A percentile compares a stretch with the other conserved stretches of the same genome.
Conservation (phyloP, 2,113 vertebrate species). For the Hemiprocne comata region DNA sequence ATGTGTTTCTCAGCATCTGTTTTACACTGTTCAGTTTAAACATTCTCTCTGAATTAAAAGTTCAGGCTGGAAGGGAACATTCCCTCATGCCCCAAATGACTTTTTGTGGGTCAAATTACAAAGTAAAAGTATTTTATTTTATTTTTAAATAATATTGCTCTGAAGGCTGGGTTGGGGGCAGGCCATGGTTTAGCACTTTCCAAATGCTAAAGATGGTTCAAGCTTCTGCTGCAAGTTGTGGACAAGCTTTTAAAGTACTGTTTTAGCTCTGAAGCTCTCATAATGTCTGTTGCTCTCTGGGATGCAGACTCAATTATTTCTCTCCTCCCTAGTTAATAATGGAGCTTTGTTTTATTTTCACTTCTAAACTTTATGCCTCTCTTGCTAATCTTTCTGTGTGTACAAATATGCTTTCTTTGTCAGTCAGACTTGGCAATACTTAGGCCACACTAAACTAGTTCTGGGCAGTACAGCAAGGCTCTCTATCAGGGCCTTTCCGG, state of each 20-base stretch:
- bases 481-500: slow-evolving; percentile 9
- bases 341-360: slow-evolving; percentile 57
- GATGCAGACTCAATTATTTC: slow-evolving; percentile 26
- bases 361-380: slow-evolving; percentile 47
- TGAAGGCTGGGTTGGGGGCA: neutral
- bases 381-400: slow-evolving; percentile 48
- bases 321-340: neutral
- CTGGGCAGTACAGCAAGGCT: slow-evolving; percentile 38
- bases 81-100: slow-evolving; percentile 33
- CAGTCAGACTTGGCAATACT: slow-evolving; percentile 24
- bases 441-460: slow-evolving; percentile 18
- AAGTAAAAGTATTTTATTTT: slow-evolving; percentile 35
- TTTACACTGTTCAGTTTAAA: slow-evolving; percentile 43
- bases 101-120: slow-evolving; percentile 57
- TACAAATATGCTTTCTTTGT: slow-evolving; percentile 34
- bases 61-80: slow-evolving; percentile 33
- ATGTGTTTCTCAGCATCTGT: slow-evolving; percentile 33
- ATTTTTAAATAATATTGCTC: slow-evolving; percentile 38
- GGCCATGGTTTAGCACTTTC: slow-evolving; percentile 18
- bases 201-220: slow-evolving; percentile 7
- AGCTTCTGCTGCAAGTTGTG: slow-evolving; percentile 36
- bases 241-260: slow-evolving; percentile 37
- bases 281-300: slow-evolving; percentile 19
- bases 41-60: slow-evolving; percentile 50
- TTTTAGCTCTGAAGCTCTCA: slow-evolving; percentile 14